These are phyloP conservation scores for Catostylus mosaicus DNA, from an alignment of 30 jellyfish, hydroid and myxozoan genomes.

Conservation along the genomic window DNA sequence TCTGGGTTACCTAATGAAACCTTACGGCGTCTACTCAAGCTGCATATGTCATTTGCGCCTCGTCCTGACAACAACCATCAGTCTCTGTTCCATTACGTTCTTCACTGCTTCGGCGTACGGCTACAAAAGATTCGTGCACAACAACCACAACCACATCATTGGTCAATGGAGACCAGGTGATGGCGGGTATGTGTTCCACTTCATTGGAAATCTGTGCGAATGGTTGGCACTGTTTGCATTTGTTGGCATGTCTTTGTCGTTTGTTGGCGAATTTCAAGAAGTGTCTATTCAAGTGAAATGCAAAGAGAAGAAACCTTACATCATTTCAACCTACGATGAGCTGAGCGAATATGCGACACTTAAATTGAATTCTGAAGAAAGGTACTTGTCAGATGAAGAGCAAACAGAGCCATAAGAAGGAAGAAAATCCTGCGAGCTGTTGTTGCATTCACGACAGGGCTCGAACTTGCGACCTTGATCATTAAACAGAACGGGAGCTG, in stretches of 20 bases:
- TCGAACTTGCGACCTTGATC: too few species aligned
- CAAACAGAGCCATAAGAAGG: not conserved
- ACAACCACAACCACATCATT: conserved; percentile 43
- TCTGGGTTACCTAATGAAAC: conserved; percentile 62
- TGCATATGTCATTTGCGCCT: conserved; percentile 77
- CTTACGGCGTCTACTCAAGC: conserved; percentile 65
- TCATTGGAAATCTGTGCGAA: conserved; percentile 77
- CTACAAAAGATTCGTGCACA: conserved; percentile 29
- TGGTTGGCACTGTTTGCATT: conserved; percentile 77
- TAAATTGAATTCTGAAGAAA: conserved; percentile 38
- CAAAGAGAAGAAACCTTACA: conserved; percentile 63
- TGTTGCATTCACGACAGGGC: not conserved
- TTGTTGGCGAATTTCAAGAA: conserved; percentile 79
- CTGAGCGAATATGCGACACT: conserved; percentile 69
- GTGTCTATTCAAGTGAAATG: conserved; percentile 67
- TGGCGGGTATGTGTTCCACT: conserved; percentile 80
- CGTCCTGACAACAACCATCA: conserved; percentile 42
- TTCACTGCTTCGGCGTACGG: conserved; percentile 76
- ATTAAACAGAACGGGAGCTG: too few species aligned
- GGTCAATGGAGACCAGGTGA: conserved; percentile 80
- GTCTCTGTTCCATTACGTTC: conserved; percentile 54
- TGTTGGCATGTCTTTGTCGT: conserved; percentile 68
- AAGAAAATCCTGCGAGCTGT: not conserved
- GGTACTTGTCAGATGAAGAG: conserved; percentile 14
- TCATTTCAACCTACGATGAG: conserved; percentile 62